Evolutionary conservation across 2,113 vertebrate genomes (phyloP), one percentile per base, ranked within the genome.

Genomic region (Erythrocercus mccallii): DNA sequence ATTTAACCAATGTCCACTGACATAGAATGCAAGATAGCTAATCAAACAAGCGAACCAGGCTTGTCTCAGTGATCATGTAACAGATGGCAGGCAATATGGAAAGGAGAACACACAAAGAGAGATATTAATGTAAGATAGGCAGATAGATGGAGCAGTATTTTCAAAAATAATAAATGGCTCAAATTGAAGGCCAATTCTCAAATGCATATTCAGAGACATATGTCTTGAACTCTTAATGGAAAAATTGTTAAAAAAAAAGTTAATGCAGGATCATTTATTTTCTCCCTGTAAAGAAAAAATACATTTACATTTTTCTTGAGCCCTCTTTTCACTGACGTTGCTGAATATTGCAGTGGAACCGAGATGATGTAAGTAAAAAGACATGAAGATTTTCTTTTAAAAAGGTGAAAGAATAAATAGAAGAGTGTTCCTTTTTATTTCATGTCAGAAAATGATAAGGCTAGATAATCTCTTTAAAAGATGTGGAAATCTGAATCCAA

Each of bases 31-130:
- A 58, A 64, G 76, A 71, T 85, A 91, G 83, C 71, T 94, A 82
- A 88, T 71, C 88, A 91, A 92, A 94, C 62, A 85, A 91, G 47
- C 0, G 3, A 86, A 88, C 47, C 51, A 64, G 56, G 37, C 78
- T 72, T 90, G 68, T 74, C 47, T 69, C 62, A 47, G 47, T 66
- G 27, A 88, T 95, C 71, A 5, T 44, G 12, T 85, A 95, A 82
- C 85, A 96, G 74, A 95, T 92, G 92, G 91, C 72, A 90, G 47
- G 77, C 91, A 88, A 90, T 93, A 94, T 91, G 88, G 81, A 80
- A 94, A 51, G 33, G 33, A 66, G 74, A 95, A 47, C 62, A 85
- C 40, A 88, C 35, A 80, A 96, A 89, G 74, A 95, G 53, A 76
- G 50, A 94, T 82, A 92, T 72, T 96, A 96, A 82, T 95, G 86